A percentile compares a stretch with the other conserved stretches of the same genome.
phyloP scores from a whole-genome alignment of 2,113 vertebrate species.

The Xiphorhynchus elegans region DNA sequence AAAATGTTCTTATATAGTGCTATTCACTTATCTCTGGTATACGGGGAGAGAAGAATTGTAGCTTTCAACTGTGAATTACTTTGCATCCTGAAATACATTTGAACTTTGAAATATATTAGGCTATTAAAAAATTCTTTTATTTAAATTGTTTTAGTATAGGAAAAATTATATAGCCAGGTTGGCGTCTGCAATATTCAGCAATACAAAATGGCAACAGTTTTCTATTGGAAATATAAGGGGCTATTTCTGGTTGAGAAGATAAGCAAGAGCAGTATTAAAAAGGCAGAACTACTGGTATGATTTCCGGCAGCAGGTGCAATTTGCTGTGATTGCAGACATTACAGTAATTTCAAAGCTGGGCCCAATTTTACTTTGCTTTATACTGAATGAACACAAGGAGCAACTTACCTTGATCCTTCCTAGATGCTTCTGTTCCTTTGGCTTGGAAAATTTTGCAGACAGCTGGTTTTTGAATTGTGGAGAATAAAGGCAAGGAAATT shows the following conservation, averaged over 20 bases:
- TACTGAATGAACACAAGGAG: not conserved
- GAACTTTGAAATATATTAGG: not conserved
- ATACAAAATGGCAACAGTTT: not conserved
- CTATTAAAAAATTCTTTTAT: not conserved
- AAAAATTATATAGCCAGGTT: not conserved
- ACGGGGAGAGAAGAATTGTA: not conserved
- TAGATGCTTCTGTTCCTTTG: not conserved
- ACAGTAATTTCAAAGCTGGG: not conserved
- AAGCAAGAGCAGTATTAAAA: not conserved
- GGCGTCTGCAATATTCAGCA: not conserved
- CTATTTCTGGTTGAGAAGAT: not conserved
- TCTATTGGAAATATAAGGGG: not conserved
- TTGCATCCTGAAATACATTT: not conserved
- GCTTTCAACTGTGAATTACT: not conserved
- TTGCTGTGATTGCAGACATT: slow-evolving; percentile 1
- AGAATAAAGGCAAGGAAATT: not conserved
- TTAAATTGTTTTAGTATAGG: not conserved
- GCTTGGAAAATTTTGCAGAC: not conserved
- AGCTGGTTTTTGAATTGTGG: not conserved
- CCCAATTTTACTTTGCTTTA: not conserved
- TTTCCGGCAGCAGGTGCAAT: not conserved
- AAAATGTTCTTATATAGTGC: not conserved
- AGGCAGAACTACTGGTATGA: not conserved
- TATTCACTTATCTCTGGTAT: not conserved
- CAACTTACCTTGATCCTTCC: not conserved